phyloP scores from a whole-genome alignment of 2,797 vertebrate genomes.

The Lepilemur ruficaudatus region DNA sequence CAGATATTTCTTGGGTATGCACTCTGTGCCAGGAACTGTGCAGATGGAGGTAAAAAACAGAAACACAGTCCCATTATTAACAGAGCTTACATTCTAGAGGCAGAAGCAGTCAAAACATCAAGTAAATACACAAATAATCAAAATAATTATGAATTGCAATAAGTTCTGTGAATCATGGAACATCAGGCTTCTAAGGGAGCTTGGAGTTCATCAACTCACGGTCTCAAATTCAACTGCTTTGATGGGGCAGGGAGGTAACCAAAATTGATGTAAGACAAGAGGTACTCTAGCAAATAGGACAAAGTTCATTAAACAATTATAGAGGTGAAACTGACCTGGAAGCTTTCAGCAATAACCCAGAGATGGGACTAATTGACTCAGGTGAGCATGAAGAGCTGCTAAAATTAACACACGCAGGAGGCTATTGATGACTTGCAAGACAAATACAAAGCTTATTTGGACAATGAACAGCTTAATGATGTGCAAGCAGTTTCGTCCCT shows the following conservation, averaged over 20 bases:
- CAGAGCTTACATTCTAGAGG: not conserved
- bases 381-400: slow-evolving; percentile 13
- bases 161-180: not conserved
- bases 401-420: slow-evolving; percentile 37
- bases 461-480: not conserved
- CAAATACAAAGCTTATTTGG: slow-evolving; percentile 31
- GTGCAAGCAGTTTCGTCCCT: slow-evolving; percentile 33
- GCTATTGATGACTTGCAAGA: slow-evolving; percentile 6
- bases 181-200: not conserved
- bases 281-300: not conserved
- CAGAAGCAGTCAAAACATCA: not conserved
- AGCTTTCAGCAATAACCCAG: slow-evolving; percentile 28
- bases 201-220: slow-evolving; percentile 3
- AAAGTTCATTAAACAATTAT: slow-evolving; percentile 42
- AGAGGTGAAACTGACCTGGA: slow-evolving; percentile 33
- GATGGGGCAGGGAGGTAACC: not conserved
- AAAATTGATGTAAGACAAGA: slow-evolving; percentile 25
- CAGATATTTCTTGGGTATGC: slow-evolving; percentile 17
- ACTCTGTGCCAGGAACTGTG: not conserved
- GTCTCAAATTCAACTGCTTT: slow-evolving; percentile 37
- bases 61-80: not conserved
- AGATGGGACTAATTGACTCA: not conserved
- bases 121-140: slow-evolving; percentile 21
- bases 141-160: slow-evolving; percentile 29
- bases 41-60: not conserved